Evolutionary conservation across 2,797 vertebrate genomes (phyloP).

Genomic region (Microctenopoma lineatum): DNA sequence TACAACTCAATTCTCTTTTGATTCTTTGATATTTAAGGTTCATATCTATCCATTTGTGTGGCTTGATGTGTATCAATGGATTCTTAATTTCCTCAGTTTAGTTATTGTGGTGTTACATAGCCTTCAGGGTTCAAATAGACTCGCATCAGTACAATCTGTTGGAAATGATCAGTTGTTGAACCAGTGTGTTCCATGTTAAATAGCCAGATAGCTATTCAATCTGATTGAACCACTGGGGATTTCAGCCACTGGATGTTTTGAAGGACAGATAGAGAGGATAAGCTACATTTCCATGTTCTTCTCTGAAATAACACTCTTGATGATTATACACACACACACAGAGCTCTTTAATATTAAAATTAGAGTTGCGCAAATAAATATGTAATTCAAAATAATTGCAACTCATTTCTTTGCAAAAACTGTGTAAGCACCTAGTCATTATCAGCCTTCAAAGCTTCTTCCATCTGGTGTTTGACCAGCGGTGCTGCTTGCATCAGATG

Average conservation of each 20-base stretch:
- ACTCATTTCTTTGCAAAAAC: neutral
- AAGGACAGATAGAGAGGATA: slow-evolving; percentile 24
- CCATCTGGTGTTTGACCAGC: slow-evolving; percentile 5
- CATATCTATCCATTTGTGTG: neutral
- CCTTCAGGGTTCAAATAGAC: neutral
- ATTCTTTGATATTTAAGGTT: neutral
- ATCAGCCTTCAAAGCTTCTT: slow-evolving; percentile 8
- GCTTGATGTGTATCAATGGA: neutral
- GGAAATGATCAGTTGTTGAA: neutral
- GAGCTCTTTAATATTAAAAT: slow-evolving; percentile 7
- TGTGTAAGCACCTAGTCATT: neutral
- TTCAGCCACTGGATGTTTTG: slow-evolving; percentile 24
- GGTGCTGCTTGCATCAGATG: neutral
- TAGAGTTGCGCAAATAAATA: neutral
- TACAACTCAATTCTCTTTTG: neutral
- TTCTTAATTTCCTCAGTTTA: slow-evolving; percentile 4
- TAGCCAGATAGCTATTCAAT: neutral
- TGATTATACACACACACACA: slow-evolving; percentile 13
- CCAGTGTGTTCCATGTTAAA: neutral
- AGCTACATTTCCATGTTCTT: slow-evolving; percentile 5
- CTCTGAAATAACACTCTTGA: slow-evolving; percentile 23
- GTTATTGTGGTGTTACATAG: neutral
- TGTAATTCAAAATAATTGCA: slow-evolving; percentile 9
- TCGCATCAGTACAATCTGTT: neutral
- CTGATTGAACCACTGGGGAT: slow-evolving; percentile 5